Conservation (phyloP, 2,113 vertebrate species). For the Cnemophilus loriae region DNA sequence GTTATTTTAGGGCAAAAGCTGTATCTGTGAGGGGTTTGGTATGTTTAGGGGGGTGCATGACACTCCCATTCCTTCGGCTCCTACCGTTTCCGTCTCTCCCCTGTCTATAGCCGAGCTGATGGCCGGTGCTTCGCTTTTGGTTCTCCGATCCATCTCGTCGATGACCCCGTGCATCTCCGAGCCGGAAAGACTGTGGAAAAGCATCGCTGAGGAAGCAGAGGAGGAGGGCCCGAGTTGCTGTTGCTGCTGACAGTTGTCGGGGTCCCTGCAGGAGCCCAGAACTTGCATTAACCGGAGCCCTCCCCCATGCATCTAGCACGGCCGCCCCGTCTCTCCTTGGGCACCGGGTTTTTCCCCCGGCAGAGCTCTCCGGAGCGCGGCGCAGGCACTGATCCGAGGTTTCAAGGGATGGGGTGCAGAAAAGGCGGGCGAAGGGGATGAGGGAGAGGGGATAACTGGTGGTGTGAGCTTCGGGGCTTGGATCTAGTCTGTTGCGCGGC, state of each 20-base stretch:
- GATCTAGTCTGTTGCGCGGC: slow-evolving; percentile 42
- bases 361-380: slow-evolving; percentile 3
- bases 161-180: slow-evolving; percentile 96
- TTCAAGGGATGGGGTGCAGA: slow-evolving; percentile 33
- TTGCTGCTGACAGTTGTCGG: slow-evolving; percentile 55
- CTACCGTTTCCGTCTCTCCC: slow-evolving; percentile 97
- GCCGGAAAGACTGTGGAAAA: slow-evolving; percentile 97
- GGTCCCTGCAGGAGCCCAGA: slow-evolving; percentile 75
- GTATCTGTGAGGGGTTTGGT: background rate
- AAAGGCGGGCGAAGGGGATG: background rate
- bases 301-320: slow-evolving; percentile 69
- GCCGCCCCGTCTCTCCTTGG: slow-evolving; percentile 53
- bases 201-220: slow-evolving; percentile 78
- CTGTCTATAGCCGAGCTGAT: slow-evolving; percentile 99
- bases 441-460: slow-evolving; percentile 13
- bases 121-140: slow-evolving; percentile 90
- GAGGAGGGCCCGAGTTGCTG: slow-evolving; percentile 56
- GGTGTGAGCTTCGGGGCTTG: slow-evolving; percentile 36
- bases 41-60: background rate
- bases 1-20: slow-evolving; percentile 8
- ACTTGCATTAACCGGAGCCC: slow-evolving; percentile 83
- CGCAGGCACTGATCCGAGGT: slow-evolving; percentile 58
- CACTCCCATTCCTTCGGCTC: slow-evolving; percentile 51
- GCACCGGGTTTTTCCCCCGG: slow-evolving; percentile 8
- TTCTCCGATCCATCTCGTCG: slow-evolving; percentile 96